Base-by-base conservation (phyloP, 2,888 invertebrate genomes). In the Epinotia ramella region DNA sequence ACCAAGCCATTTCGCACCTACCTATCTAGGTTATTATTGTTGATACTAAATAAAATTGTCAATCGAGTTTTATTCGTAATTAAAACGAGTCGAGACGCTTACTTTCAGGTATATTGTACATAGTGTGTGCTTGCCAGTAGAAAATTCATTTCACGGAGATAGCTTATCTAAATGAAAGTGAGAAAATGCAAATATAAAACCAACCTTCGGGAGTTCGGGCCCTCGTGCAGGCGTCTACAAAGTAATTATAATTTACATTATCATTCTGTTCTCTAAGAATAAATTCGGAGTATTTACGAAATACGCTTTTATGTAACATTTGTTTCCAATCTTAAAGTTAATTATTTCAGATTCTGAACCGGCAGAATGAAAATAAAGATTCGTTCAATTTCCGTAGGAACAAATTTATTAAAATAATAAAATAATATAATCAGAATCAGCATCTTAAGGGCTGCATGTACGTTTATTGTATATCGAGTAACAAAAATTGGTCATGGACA, bases 191-290 rank as follows among this genome's bases (percentile, higher is more conserved):
- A 73, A 65, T 67, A 73, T 73, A 60, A 60, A 74, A 44, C 33
- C 65, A 59, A 77, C 72, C 33, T 53, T 73, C 20, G 20, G 1
- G 20, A n/a, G n/a, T n/a, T 20, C 53, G 60, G 73, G n/a, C 40
- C 28, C 64, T 40, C 60, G 59, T 60, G 67, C 66, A 66, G 16
- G 18, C 20, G 40, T 57, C 57, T 62, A 46, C 57, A 44, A 74
- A 57, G 64, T 57, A 74, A 74, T 74, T 74, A 64, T 57, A 74
- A 69, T 74, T 74, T 74, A 69, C 69, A 74, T 74, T 74, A 74
- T 74, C 63, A 69, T 69, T 74, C 64, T 63, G 57, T 74, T 74
- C 57, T 63, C 71, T 56, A 46, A 64, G 57, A 69, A 64, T 57
- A 63, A 64, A 69, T 69, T 74, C 59, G 44, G 46, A 64, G 64